Evolutionary conservation across 1,140 invertebrate species (phyloP).

Genomic region (Apis florea): DNA sequence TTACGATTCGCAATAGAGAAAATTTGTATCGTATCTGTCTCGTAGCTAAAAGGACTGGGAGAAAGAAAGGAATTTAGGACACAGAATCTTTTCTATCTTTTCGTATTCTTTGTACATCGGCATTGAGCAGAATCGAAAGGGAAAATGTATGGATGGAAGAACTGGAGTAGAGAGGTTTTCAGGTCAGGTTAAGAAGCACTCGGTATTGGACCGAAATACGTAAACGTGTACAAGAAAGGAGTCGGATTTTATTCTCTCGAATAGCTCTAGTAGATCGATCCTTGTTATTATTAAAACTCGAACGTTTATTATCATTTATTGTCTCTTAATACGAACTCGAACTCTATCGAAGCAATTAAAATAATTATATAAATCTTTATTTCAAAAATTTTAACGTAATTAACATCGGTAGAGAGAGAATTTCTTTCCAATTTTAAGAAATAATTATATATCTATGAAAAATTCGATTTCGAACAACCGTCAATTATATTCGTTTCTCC

Average conservation of each 20-base stretch:
- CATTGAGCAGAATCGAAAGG: slow-evolving; percentile 7
- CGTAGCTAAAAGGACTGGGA: background rate
- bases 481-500: no score
- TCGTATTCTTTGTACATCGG: background rate
- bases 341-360: no score
- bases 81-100: background rate
- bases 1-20: no score
- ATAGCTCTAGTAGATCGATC: no score
- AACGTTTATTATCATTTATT: background rate
- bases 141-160: slow-evolving; percentile 21
- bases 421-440: no score
- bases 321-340: no score
- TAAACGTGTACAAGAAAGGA: background rate
- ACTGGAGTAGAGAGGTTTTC: slow-evolving; percentile 33
- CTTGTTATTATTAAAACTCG: background rate
- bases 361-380: no score
- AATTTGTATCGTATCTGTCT: background rate
- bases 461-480: no score
- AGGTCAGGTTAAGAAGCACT: slow-evolving; percentile 52
- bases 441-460: no score
- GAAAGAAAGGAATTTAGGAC: background rate
- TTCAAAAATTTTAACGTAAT: no score
- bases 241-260: background rate
- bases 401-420: no score
- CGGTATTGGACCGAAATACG: slow-evolving; percentile 33